phyloP scores from a whole-genome alignment of 1,140 invertebrate species.

The Halyomorpha halys region DNA sequence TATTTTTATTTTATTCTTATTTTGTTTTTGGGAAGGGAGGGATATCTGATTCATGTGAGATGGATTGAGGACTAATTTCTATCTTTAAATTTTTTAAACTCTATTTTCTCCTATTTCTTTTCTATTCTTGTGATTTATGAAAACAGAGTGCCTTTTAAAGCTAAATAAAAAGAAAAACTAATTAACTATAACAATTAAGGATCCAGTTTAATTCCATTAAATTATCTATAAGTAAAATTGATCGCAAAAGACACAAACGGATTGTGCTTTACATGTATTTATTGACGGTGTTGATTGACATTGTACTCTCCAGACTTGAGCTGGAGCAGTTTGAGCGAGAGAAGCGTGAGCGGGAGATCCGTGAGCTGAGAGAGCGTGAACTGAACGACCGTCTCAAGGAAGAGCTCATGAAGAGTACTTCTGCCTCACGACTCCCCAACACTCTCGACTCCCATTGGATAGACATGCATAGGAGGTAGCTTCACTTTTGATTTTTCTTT shows the following conservation, averaged over 20 bases:
- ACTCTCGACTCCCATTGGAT: constrained; percentile 82
- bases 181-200: no score
- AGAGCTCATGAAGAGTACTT: constrained; percentile 57
- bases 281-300: neutral
- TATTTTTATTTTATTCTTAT: neutral
- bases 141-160: no score
- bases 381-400: constrained; percentile 72
- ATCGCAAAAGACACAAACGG: no score
- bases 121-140: no score
- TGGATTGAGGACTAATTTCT: no score
- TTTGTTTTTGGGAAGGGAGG: no score
- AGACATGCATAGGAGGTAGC: constrained; percentile 68
- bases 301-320: constrained; percentile 45
- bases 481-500: constrained; percentile 16
- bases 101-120: neutral
- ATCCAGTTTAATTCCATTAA: no score
- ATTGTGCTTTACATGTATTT: neutral
- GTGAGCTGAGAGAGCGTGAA: constrained; percentile 74
- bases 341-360: constrained; percentile 70
- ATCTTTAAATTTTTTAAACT: constrained; percentile 3
- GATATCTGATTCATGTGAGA: no score
- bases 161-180: no score
- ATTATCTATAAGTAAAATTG: no score
- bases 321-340: constrained; percentile 71
- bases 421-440: constrained; percentile 44